Evolutionary conservation across 1,140 invertebrate genomes (phyloP), one percentile per base, ranked within the genome.

Genomic region (Drosophila kanapiae): DNA sequence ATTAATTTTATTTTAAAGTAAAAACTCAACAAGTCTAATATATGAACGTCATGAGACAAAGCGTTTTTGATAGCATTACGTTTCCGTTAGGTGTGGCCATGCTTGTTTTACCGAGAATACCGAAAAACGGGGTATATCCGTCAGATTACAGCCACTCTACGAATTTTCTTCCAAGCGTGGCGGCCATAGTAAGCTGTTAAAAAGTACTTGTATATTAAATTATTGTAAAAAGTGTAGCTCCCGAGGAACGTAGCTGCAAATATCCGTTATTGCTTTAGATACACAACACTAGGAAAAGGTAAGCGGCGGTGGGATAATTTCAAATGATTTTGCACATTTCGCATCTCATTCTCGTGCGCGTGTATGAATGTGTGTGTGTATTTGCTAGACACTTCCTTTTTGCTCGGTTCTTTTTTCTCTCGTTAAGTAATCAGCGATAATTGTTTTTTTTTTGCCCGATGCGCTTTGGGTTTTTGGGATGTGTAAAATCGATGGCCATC

Each of bases 371-470:
- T 62, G 65, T 72, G 65, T 71, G 64, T 83, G 77, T 74, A 74
- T 80, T 78, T 75, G 45, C 53, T 61, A 78, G 57, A 76, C 58
- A 59, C 59, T 77, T 78, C 71, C 65, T 54, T 75, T 45, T 42
- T 38, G n/a, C 38, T 35, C 18, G 33, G 14, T 67, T 63, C 47
- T 51, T 48, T 70, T 67, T 71, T 63, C 78, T 60, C 60, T 79
- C 80, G 85, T 87, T 87, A 90, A 87, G 84, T 87, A 87, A 87
- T 90, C 84, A 72, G 35, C 40, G 37, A 47, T 57, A 81, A 62
- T 75, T 58, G 65, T 18, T 51, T 70, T 79, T 70, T 79, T 31
- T 53, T 71, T 42, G 35, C 10, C 23, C 11, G 18, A 27, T 56
- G 31, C n/a, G 6, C 51, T 48, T 18, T 61, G 43, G 42, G 42